Conservation (phyloP, 2,113 vertebrate genomes). For the Hippocampus abdominalis region DNA sequence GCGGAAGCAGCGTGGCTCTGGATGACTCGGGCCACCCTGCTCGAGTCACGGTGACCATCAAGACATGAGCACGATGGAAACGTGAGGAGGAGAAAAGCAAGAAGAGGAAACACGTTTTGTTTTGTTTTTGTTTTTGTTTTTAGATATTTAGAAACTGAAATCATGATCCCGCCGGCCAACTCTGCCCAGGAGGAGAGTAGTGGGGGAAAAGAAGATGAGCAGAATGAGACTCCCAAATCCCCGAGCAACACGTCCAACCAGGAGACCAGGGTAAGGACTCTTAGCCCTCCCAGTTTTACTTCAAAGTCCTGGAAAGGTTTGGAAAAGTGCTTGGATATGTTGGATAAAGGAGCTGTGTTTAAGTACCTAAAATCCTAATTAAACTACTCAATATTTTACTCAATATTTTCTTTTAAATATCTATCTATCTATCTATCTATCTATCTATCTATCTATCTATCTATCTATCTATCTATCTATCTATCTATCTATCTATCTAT, state of each 20-base stretch:
- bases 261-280: constrained; percentile 72
- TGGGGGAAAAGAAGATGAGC: constrained; percentile 67
- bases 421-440: too few relatives aligned
- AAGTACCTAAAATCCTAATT: not conserved
- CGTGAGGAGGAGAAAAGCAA: not conserved
- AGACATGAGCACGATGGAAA: constrained; percentile 46
- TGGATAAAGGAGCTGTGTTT: not conserved
- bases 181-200: constrained; percentile 66
- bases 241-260: constrained; percentile 59
- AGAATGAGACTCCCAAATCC: constrained; percentile 63
- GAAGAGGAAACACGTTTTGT: constrained; percentile 19
- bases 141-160: constrained; percentile 33
- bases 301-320: not conserved
- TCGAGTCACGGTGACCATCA: constrained; percentile 24
- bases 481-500: too few relatives aligned
- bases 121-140: constrained; percentile 24
- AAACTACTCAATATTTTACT: not conserved
- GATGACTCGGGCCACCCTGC: constrained; percentile 19
- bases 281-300: not conserved
- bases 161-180: constrained; percentile 73
- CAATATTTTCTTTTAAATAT: not conserved
- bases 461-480: too few relatives aligned
- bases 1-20: constrained; percentile 14
- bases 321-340: not conserved
- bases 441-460: too few relatives aligned